phyloP scores from a whole-genome alignment of 2,113 vertebrate species.

The Martes martes region DNA sequence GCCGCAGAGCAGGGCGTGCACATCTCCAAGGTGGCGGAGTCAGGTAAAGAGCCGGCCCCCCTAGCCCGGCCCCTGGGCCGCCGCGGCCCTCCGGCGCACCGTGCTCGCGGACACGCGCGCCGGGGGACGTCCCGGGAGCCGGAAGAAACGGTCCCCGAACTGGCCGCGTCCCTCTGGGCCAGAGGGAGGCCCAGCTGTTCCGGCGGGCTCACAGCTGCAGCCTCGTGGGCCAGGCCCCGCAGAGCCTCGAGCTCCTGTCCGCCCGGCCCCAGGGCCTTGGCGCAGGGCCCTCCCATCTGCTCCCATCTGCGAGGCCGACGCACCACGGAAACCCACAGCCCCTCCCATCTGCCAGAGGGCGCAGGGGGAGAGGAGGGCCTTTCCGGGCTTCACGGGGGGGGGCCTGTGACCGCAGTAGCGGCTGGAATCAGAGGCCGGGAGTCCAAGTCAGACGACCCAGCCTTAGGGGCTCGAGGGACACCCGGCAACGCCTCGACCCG shows the following conservation, averaged over 20 bases:
- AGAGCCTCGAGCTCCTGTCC: too few species aligned
- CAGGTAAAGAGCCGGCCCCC: slow-evolving; percentile 84
- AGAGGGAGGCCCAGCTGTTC: too few species aligned
- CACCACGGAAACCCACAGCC: too few species aligned
- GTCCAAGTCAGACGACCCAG: not conserved
- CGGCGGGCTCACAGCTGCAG: too few species aligned
- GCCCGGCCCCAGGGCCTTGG: not conserved
- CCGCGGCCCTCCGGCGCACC: not conserved
- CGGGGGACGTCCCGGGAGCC: too few species aligned
- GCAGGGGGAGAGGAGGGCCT: not conserved
- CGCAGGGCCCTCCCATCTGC: not conserved
- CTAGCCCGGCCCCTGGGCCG: not conserved
- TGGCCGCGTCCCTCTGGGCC: not conserved
- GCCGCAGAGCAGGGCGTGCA: slow-evolving; percentile 96
- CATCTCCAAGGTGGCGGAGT: slow-evolving; percentile 97
- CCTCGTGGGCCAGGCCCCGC: too few species aligned
- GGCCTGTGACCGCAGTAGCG: not conserved
- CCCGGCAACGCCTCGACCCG: not conserved
- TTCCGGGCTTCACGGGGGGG: not conserved
- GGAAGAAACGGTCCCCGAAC: too few species aligned
- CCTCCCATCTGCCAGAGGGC: not conserved
- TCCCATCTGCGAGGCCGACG: not conserved
- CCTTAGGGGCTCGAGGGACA: not conserved
- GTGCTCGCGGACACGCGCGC: rapidly evolving
- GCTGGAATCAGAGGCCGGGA: not conserved